A percentile compares a stretch with the other conserved stretches of the same genome.
These are phyloP conservation scores for Penaeus japonicus DNA, from an alignment of 1,140 invertebrate species.

Conservation along the genomic window DNA sequence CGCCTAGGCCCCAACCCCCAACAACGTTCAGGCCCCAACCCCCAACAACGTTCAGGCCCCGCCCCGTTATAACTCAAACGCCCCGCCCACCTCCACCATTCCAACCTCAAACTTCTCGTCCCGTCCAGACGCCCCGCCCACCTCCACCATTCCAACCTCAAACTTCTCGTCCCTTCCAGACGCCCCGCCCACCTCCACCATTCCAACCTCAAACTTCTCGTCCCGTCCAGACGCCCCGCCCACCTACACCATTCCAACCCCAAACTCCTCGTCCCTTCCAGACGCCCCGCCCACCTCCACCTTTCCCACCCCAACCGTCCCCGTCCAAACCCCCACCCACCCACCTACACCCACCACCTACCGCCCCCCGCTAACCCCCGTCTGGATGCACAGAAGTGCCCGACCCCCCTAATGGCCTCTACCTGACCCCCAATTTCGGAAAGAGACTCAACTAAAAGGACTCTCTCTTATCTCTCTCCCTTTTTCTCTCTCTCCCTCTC, in stretches of 20 bases:
- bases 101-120: too few species aligned
- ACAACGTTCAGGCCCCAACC: neutral
- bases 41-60: too few species aligned
- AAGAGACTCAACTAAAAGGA: too few species aligned
- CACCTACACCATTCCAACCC: neutral
- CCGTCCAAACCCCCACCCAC: neutral
- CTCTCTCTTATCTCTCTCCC: neutral
- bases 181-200: neutral
- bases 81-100: neutral
- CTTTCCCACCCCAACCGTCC: neutral
- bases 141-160: neutral
- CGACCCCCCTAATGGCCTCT: too few species aligned
- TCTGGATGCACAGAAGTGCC: too few species aligned
- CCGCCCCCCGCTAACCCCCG: too few species aligned
- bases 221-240: neutral
- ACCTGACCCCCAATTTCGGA: too few species aligned
- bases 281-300: neutral
- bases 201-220: too few species aligned
- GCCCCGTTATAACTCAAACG: neutral
- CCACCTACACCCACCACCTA: neutral
- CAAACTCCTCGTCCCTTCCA: neutral
- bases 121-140: neutral
- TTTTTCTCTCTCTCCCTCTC: neutral
- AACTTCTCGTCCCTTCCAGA: neutral
- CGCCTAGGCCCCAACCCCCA: neutral